Percentiles rank a stretch among this genome's conserved stretches.
These are phyloP conservation scores for Volucella zonaria DNA, from an alignment of 2,888 invertebrate genomes.

Conservation along the genomic window DNA sequence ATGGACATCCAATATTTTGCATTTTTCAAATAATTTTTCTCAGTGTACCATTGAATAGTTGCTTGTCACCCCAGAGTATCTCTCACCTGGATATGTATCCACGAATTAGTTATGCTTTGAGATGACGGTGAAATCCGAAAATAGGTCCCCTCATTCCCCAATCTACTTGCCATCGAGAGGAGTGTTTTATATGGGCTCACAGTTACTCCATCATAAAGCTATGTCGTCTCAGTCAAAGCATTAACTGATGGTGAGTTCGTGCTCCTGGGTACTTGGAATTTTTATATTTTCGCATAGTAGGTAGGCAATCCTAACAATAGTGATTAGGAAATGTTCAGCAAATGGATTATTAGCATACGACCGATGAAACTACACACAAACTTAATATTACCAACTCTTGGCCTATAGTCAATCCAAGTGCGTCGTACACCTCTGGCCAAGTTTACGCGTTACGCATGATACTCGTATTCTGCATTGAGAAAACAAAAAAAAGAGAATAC, in stretches of 20 bases:
- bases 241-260: slow-evolving; percentile 3
- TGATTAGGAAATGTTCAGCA: slow-evolving; percentile 11
- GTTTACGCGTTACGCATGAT: slow-evolving; percentile 25
- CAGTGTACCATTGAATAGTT: slow-evolving; percentile 4
- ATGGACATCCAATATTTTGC: background rate
- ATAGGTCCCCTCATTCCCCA: background rate
- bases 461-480: background rate
- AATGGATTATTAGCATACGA: slow-evolving; percentile 28
- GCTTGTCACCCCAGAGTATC: background rate
- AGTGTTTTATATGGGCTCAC: too few species aligned
- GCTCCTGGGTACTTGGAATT: slow-evolving; percentile 7
- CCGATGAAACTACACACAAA: slow-evolving; percentile 11
- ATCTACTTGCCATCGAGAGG: background rate
- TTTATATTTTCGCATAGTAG: background rate
- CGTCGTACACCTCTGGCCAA: slow-evolving; percentile 1
- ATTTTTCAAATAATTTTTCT: slow-evolving; percentile 7
- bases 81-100: slow-evolving; percentile 12
- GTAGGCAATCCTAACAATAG: slow-evolving; percentile 19
- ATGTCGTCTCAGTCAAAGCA: background rate
- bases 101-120: slow-evolving; percentile 3
- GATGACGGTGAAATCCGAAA: slow-evolving; percentile 13
- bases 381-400: background rate
- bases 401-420: background rate
- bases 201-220: slow-evolving; percentile 9
- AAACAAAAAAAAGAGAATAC: background rate